Base-by-base conservation (phyloP, 2,888 invertebrate species). In the Ophonus ardosiacus region DNA sequence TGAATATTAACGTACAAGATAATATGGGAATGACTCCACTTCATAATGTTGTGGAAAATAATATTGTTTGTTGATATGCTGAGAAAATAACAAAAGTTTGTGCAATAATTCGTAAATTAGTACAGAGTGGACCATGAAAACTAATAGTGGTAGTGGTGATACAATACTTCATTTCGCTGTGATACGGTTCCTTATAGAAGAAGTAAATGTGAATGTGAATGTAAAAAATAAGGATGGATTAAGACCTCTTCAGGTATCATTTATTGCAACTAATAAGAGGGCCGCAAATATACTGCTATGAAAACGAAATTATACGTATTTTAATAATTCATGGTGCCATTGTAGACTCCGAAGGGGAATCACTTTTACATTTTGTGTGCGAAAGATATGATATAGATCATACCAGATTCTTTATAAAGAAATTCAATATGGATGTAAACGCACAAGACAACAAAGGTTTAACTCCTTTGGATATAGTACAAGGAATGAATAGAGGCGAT, bases 401-500 rank as follows among this genome's bases (percentile, higher is more conserved):
- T 51, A 5, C n/a, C 1, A 51, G 5, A n/a, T 51, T 51, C 5
- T 5, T 51, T 51, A 1, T 51, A 13, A n/a, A 51, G 5, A 5
- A 51, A 13, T n/a, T 51, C 1, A 8, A 51, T 51, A 3, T 51
- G 1, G 5, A 51, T 51, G n/a, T 51, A 8, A 13, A 79, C 10
- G 51, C 3, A 2, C 17, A 81, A 83, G n/a, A 80, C 17, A 17
- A 85, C n/a, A 21, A 40, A 85, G 21, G 24, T 7, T 10, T 15
- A 17, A 80, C 17, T 13, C 10, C 24, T 63, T 6, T 13, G 7
- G 17, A 59, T 18, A n/a, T 59, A 71, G 83, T 18, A 51, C 40
- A 82, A 81, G 31, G 56, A 51, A 74, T 56, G 15, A 57, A 56
- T 51, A 43, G 18, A 68, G 59, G 3, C 21, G 21, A 21, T 21